Evolutionary conservation across 2,113 vertebrate genomes (phyloP).

Genomic region (Probosciger aterrimus): DNA sequence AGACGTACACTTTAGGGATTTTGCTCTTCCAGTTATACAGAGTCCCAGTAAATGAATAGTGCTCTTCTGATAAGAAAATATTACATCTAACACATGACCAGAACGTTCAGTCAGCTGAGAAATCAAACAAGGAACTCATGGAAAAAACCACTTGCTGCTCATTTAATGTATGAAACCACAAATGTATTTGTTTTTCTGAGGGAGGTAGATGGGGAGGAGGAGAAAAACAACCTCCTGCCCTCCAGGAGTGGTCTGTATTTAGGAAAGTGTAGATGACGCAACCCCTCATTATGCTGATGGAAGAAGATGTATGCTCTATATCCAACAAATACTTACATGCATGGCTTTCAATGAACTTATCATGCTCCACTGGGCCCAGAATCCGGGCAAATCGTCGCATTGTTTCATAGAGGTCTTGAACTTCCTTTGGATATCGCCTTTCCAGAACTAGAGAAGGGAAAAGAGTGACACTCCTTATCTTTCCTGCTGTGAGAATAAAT

Average conservation of each 20-base stretch:
- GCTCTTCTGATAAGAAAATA: not conserved
- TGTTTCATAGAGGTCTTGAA: slow-evolving; percentile 93
- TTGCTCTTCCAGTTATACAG: not conserved
- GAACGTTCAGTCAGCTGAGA: not conserved
- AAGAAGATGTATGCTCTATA: not conserved
- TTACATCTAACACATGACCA: not conserved
- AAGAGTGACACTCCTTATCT: rapidly evolving
- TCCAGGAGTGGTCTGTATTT: not conserved
- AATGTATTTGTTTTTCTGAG: slow-evolving; percentile 1
- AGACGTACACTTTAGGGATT: not conserved
- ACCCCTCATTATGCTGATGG: not conserved
- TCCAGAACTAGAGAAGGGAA: slow-evolving; percentile 82
- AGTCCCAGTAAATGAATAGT: not conserved
- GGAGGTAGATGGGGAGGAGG: not conserved
- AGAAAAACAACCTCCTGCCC: not conserved
- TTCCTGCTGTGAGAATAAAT: not conserved
- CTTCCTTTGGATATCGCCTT: slow-evolving; percentile 91
- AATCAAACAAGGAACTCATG: not conserved
- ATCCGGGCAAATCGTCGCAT: slow-evolving; percentile 93
- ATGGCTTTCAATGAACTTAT: slow-evolving; percentile 97
- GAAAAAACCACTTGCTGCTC: not conserved
- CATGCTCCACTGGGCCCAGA: slow-evolving; percentile 89
- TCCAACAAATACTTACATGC: slow-evolving; percentile 79
- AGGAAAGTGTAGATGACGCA: not conserved
- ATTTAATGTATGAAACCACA: not conserved